Conservation (phyloP, 2,113 vertebrate species). For the Poeciliopsis occidentalis region DNA sequence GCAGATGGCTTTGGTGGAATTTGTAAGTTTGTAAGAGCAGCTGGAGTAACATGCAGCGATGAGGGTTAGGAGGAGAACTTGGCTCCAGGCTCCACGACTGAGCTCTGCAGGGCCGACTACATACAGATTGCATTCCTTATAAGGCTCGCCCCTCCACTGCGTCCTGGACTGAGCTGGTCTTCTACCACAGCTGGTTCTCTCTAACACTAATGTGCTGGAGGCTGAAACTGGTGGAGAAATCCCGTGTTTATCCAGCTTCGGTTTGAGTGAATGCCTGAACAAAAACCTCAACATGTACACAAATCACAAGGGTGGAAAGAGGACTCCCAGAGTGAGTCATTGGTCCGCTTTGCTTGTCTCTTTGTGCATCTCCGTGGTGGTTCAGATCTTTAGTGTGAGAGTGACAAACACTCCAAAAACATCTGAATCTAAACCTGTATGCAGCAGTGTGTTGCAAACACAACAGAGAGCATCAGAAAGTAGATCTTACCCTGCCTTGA, state of each 20-base stretch:
- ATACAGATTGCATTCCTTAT: constrained; percentile 75
- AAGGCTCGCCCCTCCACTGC: constrained; percentile 64
- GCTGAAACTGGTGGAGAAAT: constrained; percentile 50
- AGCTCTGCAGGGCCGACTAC: constrained; percentile 56
- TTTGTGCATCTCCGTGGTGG: background rate
- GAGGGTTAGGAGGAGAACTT: constrained; percentile 54
- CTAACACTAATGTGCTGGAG: constrained; percentile 36
- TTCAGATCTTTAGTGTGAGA: constrained; percentile 2
- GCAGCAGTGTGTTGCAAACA: constrained; percentile 14
- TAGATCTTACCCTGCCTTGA: constrained; percentile 74
- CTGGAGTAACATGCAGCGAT: constrained; percentile 42
- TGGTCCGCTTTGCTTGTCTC: constrained; percentile 44
- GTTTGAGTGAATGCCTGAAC: constrained; percentile 28
- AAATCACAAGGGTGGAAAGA: constrained; percentile 40
- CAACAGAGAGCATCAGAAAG: constrained; percentile 38
- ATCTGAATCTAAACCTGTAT: background rate
- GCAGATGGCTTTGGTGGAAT: constrained; percentile 11
- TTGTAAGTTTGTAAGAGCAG: constrained; percentile 46
- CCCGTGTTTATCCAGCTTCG: constrained; percentile 19
- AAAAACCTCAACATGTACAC: constrained; percentile 42
- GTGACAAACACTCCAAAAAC: constrained; percentile 5
- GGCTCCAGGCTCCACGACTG: constrained; percentile 68
- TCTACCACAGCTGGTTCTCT: constrained; percentile 53
- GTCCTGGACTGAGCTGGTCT: constrained; percentile 52
- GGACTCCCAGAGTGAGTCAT: constrained; percentile 46